Evolutionary conservation across 2,888 invertebrate species (phyloP), one percentile per base, ranked within the genome.

Genomic region (Agrochola litura): DNA sequence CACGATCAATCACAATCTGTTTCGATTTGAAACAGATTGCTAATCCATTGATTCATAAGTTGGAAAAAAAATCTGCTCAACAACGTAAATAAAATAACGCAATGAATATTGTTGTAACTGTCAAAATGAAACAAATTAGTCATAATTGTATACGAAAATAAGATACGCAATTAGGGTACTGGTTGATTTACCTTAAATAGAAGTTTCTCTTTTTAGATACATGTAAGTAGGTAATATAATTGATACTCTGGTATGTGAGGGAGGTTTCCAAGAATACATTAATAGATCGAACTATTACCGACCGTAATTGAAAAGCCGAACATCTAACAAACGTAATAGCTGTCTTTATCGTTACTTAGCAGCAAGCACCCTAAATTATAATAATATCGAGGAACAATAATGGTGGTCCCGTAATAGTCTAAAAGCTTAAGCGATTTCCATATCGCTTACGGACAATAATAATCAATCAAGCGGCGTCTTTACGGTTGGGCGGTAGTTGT

Each of bases 401-500:
- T 81, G 79, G 79, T 63, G 79, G 81, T 85, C 60, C 80, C 14
- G 56, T 85, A 86, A 85, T 87, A 86, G 86, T 80, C 86, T 85
- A 84, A 89, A 89, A 90, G 90, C 90, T 87, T 88, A 86, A 90
- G 84, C 89, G 89, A 89, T 89, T 90, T 91, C 89, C 90, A 91
- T 92, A 91, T 88, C 87, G 90, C 88, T 90, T 89, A 86, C 86
- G 86, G 88, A 91, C 91, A 91, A 92, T 92, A 91, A 92, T 92
- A 92, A 93, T 94, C 93, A 94, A 94, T 94, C 92, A 94, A 91
- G 90, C 83, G 78, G 86, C 86, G 90, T 89, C 92, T 90, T 89
- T 83, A 89, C 92, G 93, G 90, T 90, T 87, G 86, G 89, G 80
- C 87, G 93, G 90, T 91, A 90, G 92, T 91, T 91, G 90, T 93